Evolutionary conservation across 2,888 invertebrate genomes (phyloP).

Genomic region (Tribolium freemani): DNA sequence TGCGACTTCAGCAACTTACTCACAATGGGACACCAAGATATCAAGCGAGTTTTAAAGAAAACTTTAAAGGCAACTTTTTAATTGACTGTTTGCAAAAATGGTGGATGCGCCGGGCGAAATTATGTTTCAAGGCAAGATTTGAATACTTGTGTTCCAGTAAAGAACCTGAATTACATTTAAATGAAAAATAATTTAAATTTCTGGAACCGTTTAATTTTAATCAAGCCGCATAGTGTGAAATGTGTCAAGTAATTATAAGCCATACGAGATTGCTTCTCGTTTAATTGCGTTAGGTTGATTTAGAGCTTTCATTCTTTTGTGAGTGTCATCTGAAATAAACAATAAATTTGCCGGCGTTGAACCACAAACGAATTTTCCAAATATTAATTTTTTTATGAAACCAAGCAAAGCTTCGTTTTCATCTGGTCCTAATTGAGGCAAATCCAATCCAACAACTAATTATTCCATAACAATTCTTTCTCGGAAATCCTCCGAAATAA

Average conservation of each 20-base stretch:
- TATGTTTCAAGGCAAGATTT: neutral
- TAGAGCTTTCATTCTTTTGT: constrained; percentile 6
- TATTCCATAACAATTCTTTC: neutral
- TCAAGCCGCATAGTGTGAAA: neutral
- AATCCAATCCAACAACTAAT: neutral
- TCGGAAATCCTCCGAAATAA: neutral
- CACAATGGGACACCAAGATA: neutral
- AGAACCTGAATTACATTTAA: neutral
- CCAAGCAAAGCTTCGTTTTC: neutral
- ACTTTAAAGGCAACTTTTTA: neutral
- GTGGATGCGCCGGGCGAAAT: neutral
- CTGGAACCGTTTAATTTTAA: constrained; percentile 3
- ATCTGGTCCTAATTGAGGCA: neutral
- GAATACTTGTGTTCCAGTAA: too few relatives aligned
- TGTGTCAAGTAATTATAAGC: constrained; percentile 4
- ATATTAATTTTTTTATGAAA: too few relatives aligned
- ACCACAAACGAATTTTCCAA: neutral
- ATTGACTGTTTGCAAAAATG: neutral
- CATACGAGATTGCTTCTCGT: constrained; percentile 2
- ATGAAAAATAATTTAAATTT: neutral
- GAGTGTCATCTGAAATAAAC: constrained; percentile 15
- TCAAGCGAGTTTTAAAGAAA: neutral
- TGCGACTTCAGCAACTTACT: neutral
- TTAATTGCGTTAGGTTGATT: constrained; percentile 23
- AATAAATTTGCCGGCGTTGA: constrained; percentile 8